These are phyloP conservation scores for Eurytoma adleriae DNA, from an alignment of 2,888 invertebrate species.

Conservation along the genomic window DNA sequence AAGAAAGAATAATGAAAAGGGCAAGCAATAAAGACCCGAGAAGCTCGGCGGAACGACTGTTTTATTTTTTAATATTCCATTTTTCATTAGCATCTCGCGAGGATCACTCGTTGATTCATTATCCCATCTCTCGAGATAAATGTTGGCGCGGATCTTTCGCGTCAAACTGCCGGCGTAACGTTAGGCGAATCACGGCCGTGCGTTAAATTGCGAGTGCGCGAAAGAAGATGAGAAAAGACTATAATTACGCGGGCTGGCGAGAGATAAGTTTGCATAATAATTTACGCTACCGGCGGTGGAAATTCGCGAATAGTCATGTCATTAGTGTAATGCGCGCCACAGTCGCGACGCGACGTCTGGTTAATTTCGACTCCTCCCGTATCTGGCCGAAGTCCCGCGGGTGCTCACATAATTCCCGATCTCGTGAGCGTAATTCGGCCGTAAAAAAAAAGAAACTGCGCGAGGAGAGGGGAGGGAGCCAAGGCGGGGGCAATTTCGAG, in stretches of 20 bases:
- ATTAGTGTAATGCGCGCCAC: conserved; percentile 34
- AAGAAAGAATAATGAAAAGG: not conserved
- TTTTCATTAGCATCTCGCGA: conserved; percentile 2
- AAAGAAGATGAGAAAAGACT: conserved; percentile 24
- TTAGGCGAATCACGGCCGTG: not conserved
- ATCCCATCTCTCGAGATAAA: not conserved
- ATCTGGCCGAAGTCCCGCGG: not conserved
- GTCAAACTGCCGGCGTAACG: too few relatives aligned
- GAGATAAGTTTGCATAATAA: conserved; percentile 46
- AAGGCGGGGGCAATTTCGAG: conserved; percentile 24
- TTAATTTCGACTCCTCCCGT: conserved; percentile 39
- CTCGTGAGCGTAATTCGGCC: conserved; percentile 27
- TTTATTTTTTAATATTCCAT: not conserved
- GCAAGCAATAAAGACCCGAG: not conserved
- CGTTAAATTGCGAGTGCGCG: not conserved
- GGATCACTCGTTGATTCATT: not conserved
- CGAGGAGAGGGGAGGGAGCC: not conserved
- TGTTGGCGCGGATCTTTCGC: not conserved
- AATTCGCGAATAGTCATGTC: conserved; percentile 37
- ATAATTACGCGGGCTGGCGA: not conserved
- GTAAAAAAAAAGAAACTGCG: not conserved
- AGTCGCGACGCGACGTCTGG: conserved; percentile 27
- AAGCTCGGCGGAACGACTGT: too few relatives aligned
- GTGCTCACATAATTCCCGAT: conserved; percentile 27
- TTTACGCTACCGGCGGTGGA: conserved; percentile 26